These are phyloP conservation scores for Cyprinodon brontotheroides DNA, from an alignment of 2,113 vertebrate genomes.

Conservation along the genomic window DNA sequence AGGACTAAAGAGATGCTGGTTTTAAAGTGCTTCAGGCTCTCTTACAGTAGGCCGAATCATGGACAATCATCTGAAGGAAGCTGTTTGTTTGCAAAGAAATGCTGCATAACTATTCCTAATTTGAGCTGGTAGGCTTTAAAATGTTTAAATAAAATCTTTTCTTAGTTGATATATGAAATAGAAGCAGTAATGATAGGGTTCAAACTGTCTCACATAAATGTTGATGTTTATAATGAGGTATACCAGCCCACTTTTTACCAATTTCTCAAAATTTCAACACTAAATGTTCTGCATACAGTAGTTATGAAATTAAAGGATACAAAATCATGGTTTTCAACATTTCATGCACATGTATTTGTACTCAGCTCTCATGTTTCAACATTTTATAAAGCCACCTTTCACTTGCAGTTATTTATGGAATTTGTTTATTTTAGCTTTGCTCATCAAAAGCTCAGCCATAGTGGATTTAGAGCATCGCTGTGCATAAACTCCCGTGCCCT, in stretches of 20 bases:
- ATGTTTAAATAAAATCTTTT: background rate
- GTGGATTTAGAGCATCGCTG: background rate
- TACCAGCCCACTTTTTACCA: background rate
- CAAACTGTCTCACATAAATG: background rate
- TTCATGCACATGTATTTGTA: background rate
- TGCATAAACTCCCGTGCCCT: background rate
- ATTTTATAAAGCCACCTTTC: background rate
- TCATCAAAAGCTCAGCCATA: background rate
- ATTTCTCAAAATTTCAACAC: background rate
- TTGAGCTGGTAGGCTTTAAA: background rate
- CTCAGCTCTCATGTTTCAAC: background rate
- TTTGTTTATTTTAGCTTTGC: background rate
- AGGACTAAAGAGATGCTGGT: constrained; percentile 25
- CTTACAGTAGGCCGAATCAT: background rate
- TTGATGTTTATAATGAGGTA: background rate
- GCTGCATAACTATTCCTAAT: background rate
- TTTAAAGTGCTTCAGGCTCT: constrained; percentile 32
- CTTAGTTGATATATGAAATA: background rate
- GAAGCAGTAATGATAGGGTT: background rate
- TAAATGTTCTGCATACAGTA: background rate
- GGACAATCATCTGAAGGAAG: constrained; percentile 10
- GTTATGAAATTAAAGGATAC: background rate
- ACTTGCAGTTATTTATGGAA: background rate
- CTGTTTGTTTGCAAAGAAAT: background rate
- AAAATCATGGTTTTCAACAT: background rate